Evolutionary conservation across 2,797 vertebrate species (phyloP).

Genomic region (Sebastiscus albofasciatus): DNA sequence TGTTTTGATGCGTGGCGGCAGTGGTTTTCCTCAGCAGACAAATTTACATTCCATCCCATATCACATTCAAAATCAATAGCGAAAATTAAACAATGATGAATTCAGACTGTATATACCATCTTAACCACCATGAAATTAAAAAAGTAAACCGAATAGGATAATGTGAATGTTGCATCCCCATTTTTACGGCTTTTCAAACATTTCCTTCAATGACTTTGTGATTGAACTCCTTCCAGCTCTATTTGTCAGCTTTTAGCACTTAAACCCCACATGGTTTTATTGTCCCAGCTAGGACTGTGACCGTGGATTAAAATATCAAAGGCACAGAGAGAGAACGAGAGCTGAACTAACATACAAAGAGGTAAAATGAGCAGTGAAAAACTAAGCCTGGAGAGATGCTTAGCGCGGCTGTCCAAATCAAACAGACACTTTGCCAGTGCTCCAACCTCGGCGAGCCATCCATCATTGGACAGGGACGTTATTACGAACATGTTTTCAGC

Average conservation of each 20-base stretch:
- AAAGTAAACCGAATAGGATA: background rate
- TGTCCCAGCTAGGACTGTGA: conserved; percentile 25
- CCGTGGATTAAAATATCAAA: conserved; percentile 58
- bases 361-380: conserved; percentile 56
- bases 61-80: conserved; percentile 9
- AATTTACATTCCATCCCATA: background rate
- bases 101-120: background rate
- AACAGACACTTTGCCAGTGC: conserved; percentile 73
- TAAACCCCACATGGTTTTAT: conserved; percentile 33
- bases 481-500: conserved; percentile 61
- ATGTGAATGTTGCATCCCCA: background rate
- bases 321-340: conserved; percentile 24
- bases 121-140: background rate
- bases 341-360: conserved; percentile 57
- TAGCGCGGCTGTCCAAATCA: conserved; percentile 66
- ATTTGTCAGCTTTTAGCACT: conserved; percentile 43
- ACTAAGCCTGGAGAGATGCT: conserved; percentile 67
- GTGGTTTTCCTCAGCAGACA: conserved; percentile 12
- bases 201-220: background rate
- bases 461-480: conserved; percentile 61
- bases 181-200: background rate
- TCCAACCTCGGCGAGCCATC: conserved; percentile 54
- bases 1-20: conserved; percentile 17
- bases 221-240: conserved; percentile 27
- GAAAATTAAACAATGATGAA: conserved; percentile 1